phyloP scores from a whole-genome alignment of 2,113 vertebrate genomes.

The Petromus typicus region DNA sequence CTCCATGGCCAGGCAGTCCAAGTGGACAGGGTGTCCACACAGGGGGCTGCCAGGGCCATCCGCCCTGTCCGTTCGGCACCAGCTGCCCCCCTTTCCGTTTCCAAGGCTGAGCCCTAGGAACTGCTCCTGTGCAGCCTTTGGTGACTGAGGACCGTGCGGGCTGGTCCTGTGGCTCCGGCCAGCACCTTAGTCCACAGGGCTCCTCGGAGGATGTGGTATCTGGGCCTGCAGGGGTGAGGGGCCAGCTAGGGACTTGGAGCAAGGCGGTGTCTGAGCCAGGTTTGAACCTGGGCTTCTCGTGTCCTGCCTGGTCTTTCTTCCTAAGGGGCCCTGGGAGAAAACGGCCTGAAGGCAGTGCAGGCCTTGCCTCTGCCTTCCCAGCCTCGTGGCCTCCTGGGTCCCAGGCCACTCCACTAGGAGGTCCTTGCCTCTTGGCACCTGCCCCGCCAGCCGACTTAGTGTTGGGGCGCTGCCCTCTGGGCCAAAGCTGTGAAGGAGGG shows the following conservation, averaged over 20 bases:
- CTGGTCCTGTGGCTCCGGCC: background rate
- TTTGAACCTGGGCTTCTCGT: background rate
- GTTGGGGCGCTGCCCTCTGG: background rate
- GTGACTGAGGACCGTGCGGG: background rate
- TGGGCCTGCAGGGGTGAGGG: background rate
- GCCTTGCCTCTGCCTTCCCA: background rate
- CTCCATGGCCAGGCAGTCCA: background rate
- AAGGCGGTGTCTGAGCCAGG: background rate
- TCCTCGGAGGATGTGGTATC: too few species aligned
- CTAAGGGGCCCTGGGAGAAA: background rate
- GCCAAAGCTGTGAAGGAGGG: constrained; percentile 50
- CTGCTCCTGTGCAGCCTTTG: background rate
- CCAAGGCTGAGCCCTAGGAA: background rate
- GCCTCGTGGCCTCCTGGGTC: background rate
- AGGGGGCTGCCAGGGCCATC: background rate
- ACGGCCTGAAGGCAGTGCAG: background rate
- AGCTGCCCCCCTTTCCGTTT: background rate
- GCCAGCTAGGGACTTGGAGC: background rate
- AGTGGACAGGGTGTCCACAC: background rate
- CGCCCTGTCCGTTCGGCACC: background rate
- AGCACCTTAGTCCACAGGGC: background rate
- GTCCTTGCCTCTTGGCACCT: background rate
- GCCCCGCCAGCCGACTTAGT: background rate
- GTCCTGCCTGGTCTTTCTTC: background rate
- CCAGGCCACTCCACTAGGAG: background rate